Conservation (phyloP, 2,113 vertebrate genomes). For the Micronycteris hirsuta region DNA sequence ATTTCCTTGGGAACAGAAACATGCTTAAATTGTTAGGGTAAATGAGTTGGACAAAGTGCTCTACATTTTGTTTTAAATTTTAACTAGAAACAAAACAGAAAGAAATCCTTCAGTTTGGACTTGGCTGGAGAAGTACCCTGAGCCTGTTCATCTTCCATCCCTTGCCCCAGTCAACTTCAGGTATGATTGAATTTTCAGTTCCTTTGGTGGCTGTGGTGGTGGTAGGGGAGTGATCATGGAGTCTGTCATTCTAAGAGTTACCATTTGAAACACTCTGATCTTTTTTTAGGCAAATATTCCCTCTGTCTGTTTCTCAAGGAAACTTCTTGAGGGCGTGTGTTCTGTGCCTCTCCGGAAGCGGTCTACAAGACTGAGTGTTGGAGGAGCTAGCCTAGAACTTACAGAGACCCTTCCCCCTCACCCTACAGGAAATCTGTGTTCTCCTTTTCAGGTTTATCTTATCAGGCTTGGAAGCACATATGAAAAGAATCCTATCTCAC, state of each 20-base stretch:
- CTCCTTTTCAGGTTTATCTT: background rate
- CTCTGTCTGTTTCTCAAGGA: background rate
- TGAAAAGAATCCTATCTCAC: background rate
- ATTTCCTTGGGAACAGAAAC: slow-evolving; percentile 32
- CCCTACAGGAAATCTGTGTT: background rate
- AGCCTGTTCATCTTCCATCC: background rate
- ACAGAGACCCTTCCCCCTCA: background rate
- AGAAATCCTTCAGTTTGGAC: background rate
- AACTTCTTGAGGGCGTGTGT: background rate
- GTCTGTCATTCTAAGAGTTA: background rate
- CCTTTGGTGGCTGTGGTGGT: background rate
- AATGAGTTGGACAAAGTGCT: background rate
- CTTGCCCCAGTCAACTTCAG: background rate
- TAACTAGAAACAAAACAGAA: background rate
- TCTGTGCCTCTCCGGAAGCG: background rate
- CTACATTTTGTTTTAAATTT: slow-evolving; percentile 14
- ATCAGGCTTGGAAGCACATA: background rate
- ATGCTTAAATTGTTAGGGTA: background rate
- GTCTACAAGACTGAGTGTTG: background rate
- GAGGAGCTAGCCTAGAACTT: too few relatives aligned
- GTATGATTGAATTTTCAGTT: background rate
- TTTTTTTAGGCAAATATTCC: background rate
- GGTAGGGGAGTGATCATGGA: background rate
- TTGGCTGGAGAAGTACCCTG: background rate
- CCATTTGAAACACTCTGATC: background rate